These are phyloP conservation scores for Marisa cornuarietis DNA, from an alignment of 1,140 invertebrate genomes.

Conservation along the genomic window DNA sequence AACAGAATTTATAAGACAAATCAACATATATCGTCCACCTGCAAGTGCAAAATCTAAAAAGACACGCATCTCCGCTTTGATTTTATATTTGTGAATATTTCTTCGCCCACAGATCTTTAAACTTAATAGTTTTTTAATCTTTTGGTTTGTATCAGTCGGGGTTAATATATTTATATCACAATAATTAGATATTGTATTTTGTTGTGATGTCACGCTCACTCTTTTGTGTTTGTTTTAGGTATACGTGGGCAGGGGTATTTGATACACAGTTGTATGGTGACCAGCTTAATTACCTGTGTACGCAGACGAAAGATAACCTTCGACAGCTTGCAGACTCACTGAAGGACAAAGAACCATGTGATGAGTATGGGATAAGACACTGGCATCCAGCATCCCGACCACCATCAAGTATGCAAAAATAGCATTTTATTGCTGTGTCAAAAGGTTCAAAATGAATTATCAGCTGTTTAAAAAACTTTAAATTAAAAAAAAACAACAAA, in stretches of 20 bases:
- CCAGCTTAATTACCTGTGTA: slow-evolving; percentile 41
- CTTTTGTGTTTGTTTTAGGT: neutral
- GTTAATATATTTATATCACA: neutral
- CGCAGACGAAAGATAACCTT: slow-evolving; percentile 39
- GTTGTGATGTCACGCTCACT: neutral
- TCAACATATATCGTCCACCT: too few relatives aligned
- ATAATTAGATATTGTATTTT: neutral
- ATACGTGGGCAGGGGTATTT: slow-evolving; percentile 48
- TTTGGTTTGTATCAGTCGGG: neutral
- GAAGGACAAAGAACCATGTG: slow-evolving; percentile 42
- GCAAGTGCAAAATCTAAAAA: neutral
- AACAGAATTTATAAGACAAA: too few relatives aligned
- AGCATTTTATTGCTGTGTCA: too few relatives aligned
- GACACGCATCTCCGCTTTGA: neutral
- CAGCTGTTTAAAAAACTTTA: too few relatives aligned
- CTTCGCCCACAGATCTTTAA: neutral
- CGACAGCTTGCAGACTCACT: slow-evolving; percentile 31
- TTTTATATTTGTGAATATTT: slow-evolving; percentile 11
- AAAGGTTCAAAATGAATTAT: too few relatives aligned
- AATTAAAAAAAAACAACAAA: too few relatives aligned
- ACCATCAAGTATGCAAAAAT: slow-evolving; percentile 25
- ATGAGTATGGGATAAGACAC: slow-evolving; percentile 47
- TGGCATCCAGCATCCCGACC: slow-evolving; percentile 41
- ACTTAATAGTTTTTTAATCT: neutral
- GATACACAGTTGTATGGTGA: slow-evolving; percentile 46